Conservation (phyloP, 37 sponge, comb jelly and placozoan species). For the Spongilla lacustris region DNA sequence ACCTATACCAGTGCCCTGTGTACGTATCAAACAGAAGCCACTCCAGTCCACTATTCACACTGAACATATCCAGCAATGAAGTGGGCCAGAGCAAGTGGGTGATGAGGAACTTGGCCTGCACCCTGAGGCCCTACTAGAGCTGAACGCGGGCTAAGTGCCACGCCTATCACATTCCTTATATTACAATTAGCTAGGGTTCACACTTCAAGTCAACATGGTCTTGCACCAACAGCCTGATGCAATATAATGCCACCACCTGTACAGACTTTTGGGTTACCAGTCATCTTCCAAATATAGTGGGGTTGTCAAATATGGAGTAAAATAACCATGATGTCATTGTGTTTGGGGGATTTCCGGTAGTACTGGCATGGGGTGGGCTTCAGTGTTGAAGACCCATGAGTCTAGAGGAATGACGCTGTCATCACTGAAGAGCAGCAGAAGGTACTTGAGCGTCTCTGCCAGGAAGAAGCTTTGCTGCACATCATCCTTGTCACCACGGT, state of each 20-base stretch:
- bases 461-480: conserved; percentile 95
- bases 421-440: conserved; percentile 82
- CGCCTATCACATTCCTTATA: too few species aligned
- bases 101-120: conserved; percentile 58
- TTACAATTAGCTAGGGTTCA: too few species aligned
- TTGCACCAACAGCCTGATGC: too few species aligned
- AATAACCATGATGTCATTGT: not conserved
- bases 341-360: conserved; percentile 50
- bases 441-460: conserved; percentile 95
- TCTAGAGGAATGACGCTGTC: conserved; percentile 73
- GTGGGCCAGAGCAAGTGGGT: conserved; percentile 59
- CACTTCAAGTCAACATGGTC: too few species aligned
- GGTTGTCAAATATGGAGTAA: not conserved
- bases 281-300: not conserved
- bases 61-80: conserved; percentile 58
- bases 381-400: conserved; percentile 93
- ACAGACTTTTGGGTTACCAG: not conserved
- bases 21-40: conserved; percentile 20
- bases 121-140: conserved; percentile 66
- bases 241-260: too few species aligned
- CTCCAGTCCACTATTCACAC: conserved; percentile 33
- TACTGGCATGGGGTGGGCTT: conserved; percentile 95
- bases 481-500: conserved; percentile 69
- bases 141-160: not conserved
- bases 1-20: conserved; percentile 51